A percentile compares a stretch with the other conserved stretches of the same genome.
These are phyloP conservation scores for Tautogolabrus adspersus DNA, from an alignment of 2,113 vertebrate genomes.

Conservation along the genomic window DNA sequence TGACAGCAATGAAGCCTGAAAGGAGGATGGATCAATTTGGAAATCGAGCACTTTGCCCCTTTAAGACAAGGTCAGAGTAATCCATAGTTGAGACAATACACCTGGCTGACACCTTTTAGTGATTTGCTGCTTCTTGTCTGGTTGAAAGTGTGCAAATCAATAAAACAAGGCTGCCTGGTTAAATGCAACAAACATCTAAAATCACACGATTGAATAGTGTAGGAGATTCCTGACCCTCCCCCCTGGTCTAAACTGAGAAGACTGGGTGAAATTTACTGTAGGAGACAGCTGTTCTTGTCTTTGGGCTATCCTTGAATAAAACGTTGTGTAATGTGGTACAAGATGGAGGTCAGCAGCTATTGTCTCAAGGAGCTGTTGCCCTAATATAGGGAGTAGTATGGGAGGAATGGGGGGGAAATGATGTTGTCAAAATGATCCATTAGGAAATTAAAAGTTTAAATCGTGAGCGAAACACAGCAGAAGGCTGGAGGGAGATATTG, in stretches of 20 bases:
- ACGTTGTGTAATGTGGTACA: slow-evolving; percentile 21
- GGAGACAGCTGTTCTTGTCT: slow-evolving; percentile 24
- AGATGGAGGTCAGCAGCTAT: slow-evolving; percentile 49
- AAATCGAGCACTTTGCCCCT: slow-evolving; percentile 19
- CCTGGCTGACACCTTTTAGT: slow-evolving; percentile 9
- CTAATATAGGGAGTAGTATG: slow-evolving; percentile 4
- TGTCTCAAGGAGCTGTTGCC: slow-evolving; percentile 22
- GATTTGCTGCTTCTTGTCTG: not conserved
- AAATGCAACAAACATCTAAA: not conserved
- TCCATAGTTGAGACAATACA: slow-evolving; percentile 28
- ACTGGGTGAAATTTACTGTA: slow-evolving; percentile 7
- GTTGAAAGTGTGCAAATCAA: slow-evolving; percentile 26
- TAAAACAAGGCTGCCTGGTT: slow-evolving; percentile 20
- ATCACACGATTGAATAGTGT: not conserved
- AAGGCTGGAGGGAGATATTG: slow-evolving; percentile 4
- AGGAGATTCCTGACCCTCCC: not conserved
- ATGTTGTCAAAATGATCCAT: slow-evolving; percentile 74
- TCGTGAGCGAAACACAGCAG: slow-evolving; percentile 6
- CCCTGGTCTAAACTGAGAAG: not conserved
- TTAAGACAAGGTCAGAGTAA: slow-evolving; percentile 35
- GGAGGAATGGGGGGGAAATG: not conserved
- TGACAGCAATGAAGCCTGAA: slow-evolving; percentile 1
- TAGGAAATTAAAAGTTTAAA: slow-evolving; percentile 65
- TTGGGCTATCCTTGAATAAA: slow-evolving; percentile 40
- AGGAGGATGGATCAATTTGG: slow-evolving; percentile 15